phyloP scores from a whole-genome alignment of 2,113 vertebrate genomes.

The Amia ocellicauda region DNA sequence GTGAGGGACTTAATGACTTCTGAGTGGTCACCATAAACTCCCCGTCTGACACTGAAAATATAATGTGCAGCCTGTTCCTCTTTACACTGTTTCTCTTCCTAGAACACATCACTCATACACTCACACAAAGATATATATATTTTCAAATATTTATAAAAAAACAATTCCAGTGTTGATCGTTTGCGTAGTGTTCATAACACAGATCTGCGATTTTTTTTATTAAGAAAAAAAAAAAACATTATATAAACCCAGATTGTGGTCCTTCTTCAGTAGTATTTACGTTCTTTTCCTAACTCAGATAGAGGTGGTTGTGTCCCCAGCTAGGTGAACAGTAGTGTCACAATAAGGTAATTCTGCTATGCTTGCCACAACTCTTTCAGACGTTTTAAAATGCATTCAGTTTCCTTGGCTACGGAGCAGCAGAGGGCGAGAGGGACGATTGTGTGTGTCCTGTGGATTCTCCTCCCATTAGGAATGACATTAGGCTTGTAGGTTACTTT shows the following conservation, averaged over 20 bases:
- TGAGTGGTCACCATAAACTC: too few relatives aligned
- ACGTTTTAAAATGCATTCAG: not conserved
- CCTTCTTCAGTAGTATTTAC: conserved; percentile 64
- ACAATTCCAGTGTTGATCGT: conserved; percentile 72
- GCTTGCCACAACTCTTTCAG: not conserved
- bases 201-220: conserved; percentile 42
- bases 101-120: too few relatives aligned
- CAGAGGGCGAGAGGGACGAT: too few relatives aligned
- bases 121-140: too few relatives aligned
- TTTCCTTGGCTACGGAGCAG: not conserved
- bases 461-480: too few relatives aligned
- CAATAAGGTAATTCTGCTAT: too few relatives aligned
- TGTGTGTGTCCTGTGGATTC: too few relatives aligned
- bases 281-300: conserved; percentile 35
- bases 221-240: conserved; percentile 41
- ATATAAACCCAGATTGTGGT: conserved; percentile 26
- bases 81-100: too few relatives aligned
- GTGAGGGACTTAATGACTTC: too few relatives aligned
- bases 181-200: conserved; percentile 61
- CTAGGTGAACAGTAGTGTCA: conserved; percentile 16
- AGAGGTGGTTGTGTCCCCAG: conserved; percentile 22
- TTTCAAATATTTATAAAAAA: conserved; percentile 27
- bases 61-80: too few relatives aligned
- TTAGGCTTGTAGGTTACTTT: too few relatives aligned
- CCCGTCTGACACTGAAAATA: too few relatives aligned